Percentiles rank a stretch among this genome's conserved stretches.
These are phyloP conservation scores for Hyppa rectilinea DNA, from an alignment of 2,888 invertebrate genomes.

Conservation along the genomic window DNA sequence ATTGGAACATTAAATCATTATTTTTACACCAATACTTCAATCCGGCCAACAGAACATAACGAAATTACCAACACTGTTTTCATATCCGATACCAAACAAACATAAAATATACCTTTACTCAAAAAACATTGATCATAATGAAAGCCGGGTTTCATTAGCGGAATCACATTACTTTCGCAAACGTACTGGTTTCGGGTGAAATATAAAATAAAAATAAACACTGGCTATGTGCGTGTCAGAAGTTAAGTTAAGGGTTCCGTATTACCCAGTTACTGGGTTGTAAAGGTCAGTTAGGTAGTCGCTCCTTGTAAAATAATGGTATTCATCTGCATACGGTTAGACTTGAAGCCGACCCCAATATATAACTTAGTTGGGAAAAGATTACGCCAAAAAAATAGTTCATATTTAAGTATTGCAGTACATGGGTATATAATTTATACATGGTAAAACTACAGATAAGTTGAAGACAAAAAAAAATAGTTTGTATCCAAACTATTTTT, in stretches of 20 bases:
- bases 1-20: constrained; percentile 12
- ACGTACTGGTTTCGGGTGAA: constrained; percentile 55
- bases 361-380: no score
- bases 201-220: constrained; percentile 63
- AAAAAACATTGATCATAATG: constrained; percentile 63
- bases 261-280: no score
- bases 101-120: constrained; percentile 42
- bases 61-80: constrained; percentile 25
- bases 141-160: constrained; percentile 69
- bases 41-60: constrained; percentile 35
- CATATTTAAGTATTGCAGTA: no score
- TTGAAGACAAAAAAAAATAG: no score
- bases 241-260: background rate
- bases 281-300: no score
- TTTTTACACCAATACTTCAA: constrained; percentile 5
- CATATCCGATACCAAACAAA: constrained; percentile 46
- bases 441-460: no score
- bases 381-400: no score
- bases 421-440: no score
- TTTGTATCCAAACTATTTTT: no score
- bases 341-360: no score
- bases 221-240: background rate
- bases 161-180: constrained; percentile 68
- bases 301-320: no score
- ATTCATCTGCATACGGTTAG: no score